Conservation (phyloP, 2,888 invertebrate species). For the Drosophila quinaria region DNA sequence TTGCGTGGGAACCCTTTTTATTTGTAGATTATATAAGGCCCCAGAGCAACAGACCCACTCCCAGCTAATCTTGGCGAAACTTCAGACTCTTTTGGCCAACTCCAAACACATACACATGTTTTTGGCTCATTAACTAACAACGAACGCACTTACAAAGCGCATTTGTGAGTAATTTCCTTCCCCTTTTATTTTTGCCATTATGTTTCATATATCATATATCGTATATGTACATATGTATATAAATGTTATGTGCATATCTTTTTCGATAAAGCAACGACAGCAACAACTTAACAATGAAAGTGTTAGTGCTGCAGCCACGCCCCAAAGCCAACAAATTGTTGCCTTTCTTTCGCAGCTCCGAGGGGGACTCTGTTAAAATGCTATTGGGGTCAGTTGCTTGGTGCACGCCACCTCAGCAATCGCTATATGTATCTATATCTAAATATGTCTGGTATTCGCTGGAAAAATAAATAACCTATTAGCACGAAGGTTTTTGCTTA, state of each 20-base stretch:
- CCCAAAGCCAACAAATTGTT: conserved; percentile 42
- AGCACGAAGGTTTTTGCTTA: conserved; percentile 68
- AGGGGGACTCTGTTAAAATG: conserved; percentile 53
- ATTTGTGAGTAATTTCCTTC: conserved; percentile 63
- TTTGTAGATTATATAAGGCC: conserved; percentile 54
- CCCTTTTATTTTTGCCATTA: conserved; percentile 27
- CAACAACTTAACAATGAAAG: conserved; percentile 63
- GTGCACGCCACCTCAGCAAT: conserved; percentile 62
- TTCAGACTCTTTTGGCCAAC: conserved; percentile 5
- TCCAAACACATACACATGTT: conserved; percentile 9
- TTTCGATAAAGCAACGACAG: conserved; percentile 46
- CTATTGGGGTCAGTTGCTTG: conserved; percentile 73
- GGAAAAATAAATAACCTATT: conserved; percentile 75
- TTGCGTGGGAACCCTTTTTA: conserved; percentile 64
- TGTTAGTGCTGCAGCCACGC: conserved; percentile 64
- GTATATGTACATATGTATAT: conserved; percentile 6
- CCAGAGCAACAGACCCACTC: background rate
- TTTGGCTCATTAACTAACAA: conserved; percentile 67
- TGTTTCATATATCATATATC: conserved; percentile 14
- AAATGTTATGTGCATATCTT: conserved; percentile 25
- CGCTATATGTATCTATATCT: conserved; percentile 33
- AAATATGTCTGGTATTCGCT: conserved; percentile 39
- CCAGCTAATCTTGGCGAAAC: conserved; percentile 45
- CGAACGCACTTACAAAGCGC: conserved; percentile 51
- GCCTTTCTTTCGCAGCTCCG: conserved; percentile 52